Base-by-base conservation (phyloP, 1,140 invertebrate species). In the Heterodera schachtii region DNA sequence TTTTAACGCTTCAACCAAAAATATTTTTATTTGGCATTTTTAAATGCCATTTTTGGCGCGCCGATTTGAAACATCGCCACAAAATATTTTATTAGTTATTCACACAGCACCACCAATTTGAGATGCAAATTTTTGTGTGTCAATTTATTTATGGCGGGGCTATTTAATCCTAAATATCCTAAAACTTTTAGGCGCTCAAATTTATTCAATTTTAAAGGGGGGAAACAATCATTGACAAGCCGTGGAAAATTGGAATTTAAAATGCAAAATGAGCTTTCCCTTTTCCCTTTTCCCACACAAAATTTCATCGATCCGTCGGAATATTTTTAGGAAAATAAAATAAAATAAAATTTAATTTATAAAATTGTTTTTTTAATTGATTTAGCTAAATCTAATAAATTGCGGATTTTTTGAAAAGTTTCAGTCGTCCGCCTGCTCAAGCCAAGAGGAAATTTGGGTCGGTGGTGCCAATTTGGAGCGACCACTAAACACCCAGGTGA, bases 361-460 rank as follows among this genome's bases (percentile, higher is more conserved):
- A 5, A 71, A 75, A 75, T 9, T 41, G 8, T 1, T 31, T 31
- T 31, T 31, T 31, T 31, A 31, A 31, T 31, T 31, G 31, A 31
- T 31, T 31, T 31, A 31, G 31, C 31, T 31, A 31, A 31, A 31
- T 31, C 31, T n/a, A 31, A 31, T 31, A 16, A 69, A 31, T 57
- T n/a, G 41, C n/a, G 13, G 31, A 41, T 47, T 43, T 77, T 79
- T 43, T 70, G 21, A 13, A 13, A 8, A 31, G 4, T 83, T 84
- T 73, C 44, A 84, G 83, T 73, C 81, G 73, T 87, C 87, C 13
- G 81, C 70, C 41, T 82, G 75, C 8, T 87, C 87, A 9, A 85
- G 83, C 69, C 87, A 88, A 75, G 87, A 88, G 80, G 89, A 90
- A 57, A 86, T 88, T 44, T 88, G 87, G 88, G 88, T 88, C 52